Evolutionary conservation across 1,140 invertebrate genomes (phyloP).

Genomic region (Macrobrachium nipponense): DNA sequence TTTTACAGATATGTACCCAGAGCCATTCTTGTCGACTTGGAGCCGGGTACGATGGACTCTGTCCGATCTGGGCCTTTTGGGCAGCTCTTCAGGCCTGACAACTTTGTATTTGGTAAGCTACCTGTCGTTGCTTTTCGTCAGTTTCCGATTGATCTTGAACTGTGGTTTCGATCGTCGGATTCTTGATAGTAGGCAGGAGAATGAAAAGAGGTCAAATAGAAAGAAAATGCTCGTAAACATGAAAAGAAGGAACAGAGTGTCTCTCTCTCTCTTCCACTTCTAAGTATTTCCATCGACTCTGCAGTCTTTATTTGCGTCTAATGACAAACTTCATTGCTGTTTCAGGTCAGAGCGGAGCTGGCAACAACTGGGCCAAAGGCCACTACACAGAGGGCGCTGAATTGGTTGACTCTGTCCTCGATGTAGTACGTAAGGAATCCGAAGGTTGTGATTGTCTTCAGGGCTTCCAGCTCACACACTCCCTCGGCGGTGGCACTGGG

Average conservation of each 20-base stretch:
- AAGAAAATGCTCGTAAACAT: too few species aligned
- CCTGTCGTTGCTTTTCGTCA: slow-evolving; percentile 27
- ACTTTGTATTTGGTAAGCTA: slow-evolving; percentile 75
- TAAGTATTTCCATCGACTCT: background rate
- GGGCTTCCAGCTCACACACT: slow-evolving; percentile 54
- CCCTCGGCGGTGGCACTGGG: slow-evolving; percentile 47
- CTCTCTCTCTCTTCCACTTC: background rate
- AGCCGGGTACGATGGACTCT: slow-evolving; percentile 89
- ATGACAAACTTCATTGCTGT: background rate
- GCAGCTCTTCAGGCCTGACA: slow-evolving; percentile 75
- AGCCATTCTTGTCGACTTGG: slow-evolving; percentile 78
- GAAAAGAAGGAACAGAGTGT: background rate
- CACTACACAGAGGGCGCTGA: slow-evolving; percentile 52
- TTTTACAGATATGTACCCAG: slow-evolving; percentile 81
- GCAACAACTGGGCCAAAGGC: slow-evolving; percentile 53
- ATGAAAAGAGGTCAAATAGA: too few species aligned
- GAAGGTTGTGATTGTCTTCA: slow-evolving; percentile 46
- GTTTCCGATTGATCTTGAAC: too few species aligned
- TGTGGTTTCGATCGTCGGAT: background rate
- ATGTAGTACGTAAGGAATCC: slow-evolving; percentile 49
- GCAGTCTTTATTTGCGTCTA: background rate
- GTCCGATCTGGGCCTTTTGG: slow-evolving; percentile 74
- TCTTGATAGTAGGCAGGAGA: too few species aligned
- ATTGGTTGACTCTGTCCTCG: slow-evolving; percentile 42
- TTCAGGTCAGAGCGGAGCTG: slow-evolving; percentile 50